Percentiles rank a stretch among this genome's conserved stretches.
phyloP scores from a whole-genome alignment of 2,797 vertebrate genomes.

The Eospalax fontanierii region DNA sequence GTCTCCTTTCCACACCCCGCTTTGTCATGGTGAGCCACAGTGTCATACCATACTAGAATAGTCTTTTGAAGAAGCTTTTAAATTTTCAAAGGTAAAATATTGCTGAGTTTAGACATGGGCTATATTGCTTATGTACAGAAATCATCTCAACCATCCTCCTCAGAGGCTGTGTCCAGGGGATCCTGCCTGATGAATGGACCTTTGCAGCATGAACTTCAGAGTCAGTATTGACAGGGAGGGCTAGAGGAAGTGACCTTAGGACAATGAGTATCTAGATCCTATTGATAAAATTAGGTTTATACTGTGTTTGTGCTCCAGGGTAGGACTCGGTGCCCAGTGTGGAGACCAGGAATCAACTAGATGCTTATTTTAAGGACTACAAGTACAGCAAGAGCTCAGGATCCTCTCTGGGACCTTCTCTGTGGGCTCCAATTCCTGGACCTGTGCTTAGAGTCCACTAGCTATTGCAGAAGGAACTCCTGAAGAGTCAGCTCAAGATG shows the following conservation, averaged over 20 bases:
- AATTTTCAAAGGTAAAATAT: neutral
- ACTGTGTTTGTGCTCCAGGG: neutral
- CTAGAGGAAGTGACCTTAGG: neutral
- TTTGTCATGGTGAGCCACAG: neutral
- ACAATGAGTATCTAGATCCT: neutral
- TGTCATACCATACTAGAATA: neutral
- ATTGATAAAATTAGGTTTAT: neutral
- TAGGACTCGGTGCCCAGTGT: neutral
- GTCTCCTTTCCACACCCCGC: neutral
- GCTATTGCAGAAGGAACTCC: neutral
- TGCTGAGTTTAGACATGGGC: neutral
- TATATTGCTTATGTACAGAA: no score
- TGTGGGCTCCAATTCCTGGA: neutral
- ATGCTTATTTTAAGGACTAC: neutral
- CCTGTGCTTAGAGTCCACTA: neutral
- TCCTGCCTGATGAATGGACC: neutral
- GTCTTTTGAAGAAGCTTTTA: neutral
- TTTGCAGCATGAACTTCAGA: neutral
- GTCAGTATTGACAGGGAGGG: neutral
- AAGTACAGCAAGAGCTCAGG: neutral
- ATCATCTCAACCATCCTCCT: neutral
- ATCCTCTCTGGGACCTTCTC: neutral
- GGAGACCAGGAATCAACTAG: neutral
- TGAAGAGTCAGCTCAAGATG: neutral
- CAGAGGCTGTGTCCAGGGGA: neutral